Evolutionary conservation across 2,797 vertebrate genomes (phyloP), one percentile per base, ranked within the genome.

Genomic region (Linurgus olivaceus): DNA sequence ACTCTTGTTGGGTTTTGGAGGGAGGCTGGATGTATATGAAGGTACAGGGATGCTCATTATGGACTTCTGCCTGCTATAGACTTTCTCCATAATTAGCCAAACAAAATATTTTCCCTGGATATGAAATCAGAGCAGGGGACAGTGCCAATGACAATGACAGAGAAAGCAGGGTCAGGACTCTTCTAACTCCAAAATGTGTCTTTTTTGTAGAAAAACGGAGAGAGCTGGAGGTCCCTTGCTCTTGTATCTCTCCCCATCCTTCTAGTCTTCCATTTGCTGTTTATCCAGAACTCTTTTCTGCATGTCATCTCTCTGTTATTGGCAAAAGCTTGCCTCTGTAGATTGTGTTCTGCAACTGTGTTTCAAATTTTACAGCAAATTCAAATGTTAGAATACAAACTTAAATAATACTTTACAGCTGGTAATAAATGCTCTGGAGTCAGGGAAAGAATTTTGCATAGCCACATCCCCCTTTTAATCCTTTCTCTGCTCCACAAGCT

Each of bases 391-490:
- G 13, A 71, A 57, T 72, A 44, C 40, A 83, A 92, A 86, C 19
- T 38, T 80, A 82, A 71, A 86, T 80, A 90, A 93, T 54, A 29
- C 51, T 92, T 92, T 84, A 45, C 73, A 84, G 42, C 59, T 88
- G 83, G 57, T 61, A 78, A 85, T 82, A 87, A 90, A 71, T 65
- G 66, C 10, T 83, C 52, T 57, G 65, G 82, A 95, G 50, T 54
- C 62, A 86, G 38, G 10, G 45, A 88, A 90, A 71, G 57, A 93
- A 80, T 94, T 73, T 83, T 59, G 31, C 45, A 52, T 77, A 86
- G 33, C 68, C 90, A 77, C 90, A 94, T 88, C 52, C 31, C 51
- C 51, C 11, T 87, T 91, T 72, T 87, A 85, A 66, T 90, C 74
- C 23, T 58, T 85, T 79, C 55, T 29, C 23, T 70, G 13, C 28